Evolutionary conservation across 2,113 vertebrate genomes (phyloP), one percentile per base, ranked within the genome.

Genomic region (Notothenia rossii): DNA sequence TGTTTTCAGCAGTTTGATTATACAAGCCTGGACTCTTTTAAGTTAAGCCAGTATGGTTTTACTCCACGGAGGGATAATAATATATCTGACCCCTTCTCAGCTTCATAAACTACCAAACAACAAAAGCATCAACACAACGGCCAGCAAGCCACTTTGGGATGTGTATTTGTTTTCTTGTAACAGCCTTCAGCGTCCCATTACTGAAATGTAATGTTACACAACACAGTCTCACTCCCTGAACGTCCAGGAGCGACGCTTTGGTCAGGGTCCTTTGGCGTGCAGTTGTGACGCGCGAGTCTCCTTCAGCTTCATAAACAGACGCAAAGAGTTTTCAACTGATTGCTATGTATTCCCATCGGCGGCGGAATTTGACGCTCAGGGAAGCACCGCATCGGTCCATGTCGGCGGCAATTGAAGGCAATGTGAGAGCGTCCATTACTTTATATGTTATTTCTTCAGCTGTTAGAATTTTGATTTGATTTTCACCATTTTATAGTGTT

Each of bases 1-100:
- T 81, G 71, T 88, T 90, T 90, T 86, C 84, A 84, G 79, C 87
- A 79, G 79, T 90, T 88, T 90, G 73, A 88, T 84, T 92, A 81
- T 77, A 71, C 82, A 59, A 79, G 61, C 25, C 10, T 29, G 22
- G 12, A 62, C 53, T 83, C 65, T 83, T 85, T 81, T 76, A 62
- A 79, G 68, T 73, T 48, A 73, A 82, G 72, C 75, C 61, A 45
- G 36, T 75, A 10, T 75, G 56, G 3, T 77, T 82, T 83, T 78
- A 75, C 78, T 80, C 75, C 61, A 75, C 25, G 50, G 25, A 63
- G 49, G 76, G 73, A 86, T 83, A 82, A 86, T 75, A 60, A 65
- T 36, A 36, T 36, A 72, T 63, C 20, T 82, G 86, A 85, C 81
- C 75, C 20, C 49, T 56, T 75, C 77, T 86, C 61, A 71, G 79